These are phyloP conservation scores for Pseudonaja textilis DNA, from an alignment of 2,113 vertebrate genomes.

Conservation along the genomic window DNA sequence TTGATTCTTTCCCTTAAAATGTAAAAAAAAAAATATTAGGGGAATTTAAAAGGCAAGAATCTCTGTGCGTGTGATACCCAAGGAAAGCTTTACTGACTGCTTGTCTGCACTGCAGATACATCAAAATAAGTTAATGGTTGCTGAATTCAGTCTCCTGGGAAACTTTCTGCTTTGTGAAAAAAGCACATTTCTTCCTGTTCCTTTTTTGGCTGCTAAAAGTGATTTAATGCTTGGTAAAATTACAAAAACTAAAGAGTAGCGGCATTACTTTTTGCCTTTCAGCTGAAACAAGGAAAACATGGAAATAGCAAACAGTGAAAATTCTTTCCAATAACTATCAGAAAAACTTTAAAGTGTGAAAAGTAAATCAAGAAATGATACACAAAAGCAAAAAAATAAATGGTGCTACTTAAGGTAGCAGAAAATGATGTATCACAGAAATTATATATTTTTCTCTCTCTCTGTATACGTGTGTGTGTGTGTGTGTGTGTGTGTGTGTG, in stretches of 20 bases:
- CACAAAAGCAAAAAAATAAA: not conserved
- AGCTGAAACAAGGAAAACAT: not conserved
- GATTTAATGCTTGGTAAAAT: not conserved
- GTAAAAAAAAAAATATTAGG: not conserved
- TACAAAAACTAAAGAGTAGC: not conserved
- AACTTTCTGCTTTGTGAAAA: not conserved
- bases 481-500: no score
- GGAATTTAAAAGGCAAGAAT: not conserved
- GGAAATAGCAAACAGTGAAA: not conserved
- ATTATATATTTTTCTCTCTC: no score
- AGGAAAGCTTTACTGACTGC: not conserved
- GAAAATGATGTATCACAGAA: not conserved
- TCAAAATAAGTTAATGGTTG: not conserved
- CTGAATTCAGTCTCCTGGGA: not conserved
- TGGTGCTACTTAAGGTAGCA: not conserved
- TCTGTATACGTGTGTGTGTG: accelerated
- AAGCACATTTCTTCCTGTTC: not conserved
- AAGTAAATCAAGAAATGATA: not conserved
- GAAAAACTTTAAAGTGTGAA: not conserved
- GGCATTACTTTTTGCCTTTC: not conserved
- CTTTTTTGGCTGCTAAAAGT: not conserved
- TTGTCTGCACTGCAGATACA: not conserved
- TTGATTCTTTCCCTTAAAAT: not conserved
- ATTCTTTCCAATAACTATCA: not conserved
- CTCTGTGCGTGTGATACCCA: not conserved